Evolutionary conservation across 2,113 vertebrate genomes (phyloP), one percentile per base, ranked within the genome.

Genomic region (Spilogale gracilis): DNA sequence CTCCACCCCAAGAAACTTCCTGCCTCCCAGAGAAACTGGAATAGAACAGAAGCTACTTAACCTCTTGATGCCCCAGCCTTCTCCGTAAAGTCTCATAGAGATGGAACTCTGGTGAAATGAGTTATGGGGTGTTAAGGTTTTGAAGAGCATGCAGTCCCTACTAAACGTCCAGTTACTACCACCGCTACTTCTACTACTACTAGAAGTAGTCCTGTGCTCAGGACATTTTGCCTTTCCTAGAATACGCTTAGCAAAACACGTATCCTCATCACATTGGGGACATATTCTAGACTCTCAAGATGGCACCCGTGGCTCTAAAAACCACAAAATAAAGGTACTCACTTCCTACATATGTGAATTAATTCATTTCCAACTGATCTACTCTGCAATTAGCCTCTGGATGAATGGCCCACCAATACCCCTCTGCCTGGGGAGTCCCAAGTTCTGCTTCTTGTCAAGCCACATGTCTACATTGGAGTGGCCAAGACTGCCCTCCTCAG

Each of bases 211-310:
- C 38, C 38, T 27, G 13, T 4, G 0, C n/a, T 45, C 56, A 8
- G 48, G 5, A 48, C 5, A 0, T 6, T n/a, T 45, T 18, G 1
- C 54, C 32, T 54, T 74, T 45, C 45, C 23, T 50, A 27, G 50
- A 50, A 78, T 45, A 17, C 13, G 25, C 7, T 23, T 3, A 48
- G 48, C 9, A 21, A 50, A 61, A 32, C 13, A 43, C 17, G 63
- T 6, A 12, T 12, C 43, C 30, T 5, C 23, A 3, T 14, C 14
- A 0, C 7, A 2, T 16, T 0, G 76, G 25, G 0, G 10, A 74
- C 13, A 5, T 0, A 0, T 0, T 58, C 83, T 6, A n/a, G 38
- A 48, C 38, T 20, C 27, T 65, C 82, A 17, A 14, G 56, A 7
- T 9, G 60, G n/a, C 4, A 3, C 43, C 25, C 6, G 0, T 2